Percentiles rank a stretch among this genome's conserved stretches.
phyloP scores from a whole-genome alignment of 2,113 vertebrate genomes.

The Dipodomys spectabilis region DNA sequence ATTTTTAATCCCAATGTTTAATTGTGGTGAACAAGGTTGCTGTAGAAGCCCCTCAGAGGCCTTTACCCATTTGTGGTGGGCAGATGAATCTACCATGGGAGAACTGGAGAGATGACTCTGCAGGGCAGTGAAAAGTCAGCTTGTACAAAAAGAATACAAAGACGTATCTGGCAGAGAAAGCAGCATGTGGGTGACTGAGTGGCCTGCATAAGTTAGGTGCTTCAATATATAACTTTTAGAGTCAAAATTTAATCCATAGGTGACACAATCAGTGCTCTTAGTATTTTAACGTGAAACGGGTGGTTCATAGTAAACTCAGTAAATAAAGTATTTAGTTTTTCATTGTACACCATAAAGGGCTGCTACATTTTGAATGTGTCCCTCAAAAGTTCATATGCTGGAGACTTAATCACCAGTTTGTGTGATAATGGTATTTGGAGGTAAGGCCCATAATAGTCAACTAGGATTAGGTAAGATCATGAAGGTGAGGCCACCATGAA shows the following conservation, averaged over 20 bases:
- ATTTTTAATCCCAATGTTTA: no score
- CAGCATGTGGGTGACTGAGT: no score
- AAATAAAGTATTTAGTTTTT: not conserved
- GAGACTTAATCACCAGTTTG: not conserved
- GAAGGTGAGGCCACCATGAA: not conserved
- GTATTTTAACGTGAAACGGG: no score
- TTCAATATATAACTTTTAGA: not conserved
- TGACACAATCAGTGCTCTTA: not conserved
- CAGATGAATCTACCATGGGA: no score
- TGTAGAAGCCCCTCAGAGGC: no score
- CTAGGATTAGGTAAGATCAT: not conserved
- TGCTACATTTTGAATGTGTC: not conserved
- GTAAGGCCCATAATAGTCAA: not conserved
- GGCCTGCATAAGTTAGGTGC: not conserved
- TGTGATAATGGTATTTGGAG: not conserved
- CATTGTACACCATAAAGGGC: not conserved
- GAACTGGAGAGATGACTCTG: no score
- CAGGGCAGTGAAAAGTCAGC: no score
- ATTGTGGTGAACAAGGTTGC: no score
- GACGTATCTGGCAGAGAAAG: no score
- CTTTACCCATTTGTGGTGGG: no score
- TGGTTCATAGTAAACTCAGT: no score
- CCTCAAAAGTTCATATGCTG: not conserved
- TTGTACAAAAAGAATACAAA: no score
- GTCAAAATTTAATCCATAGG: not conserved